Evolutionary conservation across 2,888 invertebrate genomes (phyloP), one percentile per base, ranked within the genome.

Genomic region (Sturmia bella): DNA sequence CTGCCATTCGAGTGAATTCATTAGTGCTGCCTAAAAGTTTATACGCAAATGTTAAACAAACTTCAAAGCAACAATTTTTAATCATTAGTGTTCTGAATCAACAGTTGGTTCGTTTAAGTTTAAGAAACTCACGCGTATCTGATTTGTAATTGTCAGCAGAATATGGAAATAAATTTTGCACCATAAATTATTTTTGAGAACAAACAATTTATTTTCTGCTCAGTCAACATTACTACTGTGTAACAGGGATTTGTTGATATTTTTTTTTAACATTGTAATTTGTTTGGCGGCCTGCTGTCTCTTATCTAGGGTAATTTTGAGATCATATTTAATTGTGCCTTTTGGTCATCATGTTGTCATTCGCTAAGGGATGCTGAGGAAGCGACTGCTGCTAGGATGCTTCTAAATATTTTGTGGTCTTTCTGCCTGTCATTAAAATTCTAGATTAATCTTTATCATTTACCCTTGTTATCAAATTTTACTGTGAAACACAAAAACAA

Each of bases 361-460:
- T 63, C 57, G 1, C 32, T n/a, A n/a, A 3, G 32, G 32, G 32
- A 7, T 32, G n/a, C n/a, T n/a, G n/a, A n/a, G n/a, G n/a, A n/a
- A n/a, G n/a, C n/a, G n/a, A n/a, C n/a, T n/a, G n/a, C n/a, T 7
- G 32, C 32, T 32, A 7, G 9, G 9, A 32, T 9, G 32, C 9
- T 7, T 15, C 56, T 41, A 54, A 37, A 12, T 37, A 2, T 1
- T 5, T 48, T 41, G 17, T 24, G n/a, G 5, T 21, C 19, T 63
- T 17, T 9, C 4, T 54, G 59, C 13, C n/a, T 43, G n/a, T 43
- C 32, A 48, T 41, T 45, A 64, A 57, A 70, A 11, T 21, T 61
- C 4, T 66, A 37, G 5, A 59, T 59, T 64, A 52, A 64, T 64
- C 70, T 68, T 57, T 59, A 11, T 12, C 41, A 69, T 74, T 74